These are phyloP conservation scores for Radopholus similis DNA, from an alignment of 1,140 invertebrate genomes.

Conservation along the genomic window DNA sequence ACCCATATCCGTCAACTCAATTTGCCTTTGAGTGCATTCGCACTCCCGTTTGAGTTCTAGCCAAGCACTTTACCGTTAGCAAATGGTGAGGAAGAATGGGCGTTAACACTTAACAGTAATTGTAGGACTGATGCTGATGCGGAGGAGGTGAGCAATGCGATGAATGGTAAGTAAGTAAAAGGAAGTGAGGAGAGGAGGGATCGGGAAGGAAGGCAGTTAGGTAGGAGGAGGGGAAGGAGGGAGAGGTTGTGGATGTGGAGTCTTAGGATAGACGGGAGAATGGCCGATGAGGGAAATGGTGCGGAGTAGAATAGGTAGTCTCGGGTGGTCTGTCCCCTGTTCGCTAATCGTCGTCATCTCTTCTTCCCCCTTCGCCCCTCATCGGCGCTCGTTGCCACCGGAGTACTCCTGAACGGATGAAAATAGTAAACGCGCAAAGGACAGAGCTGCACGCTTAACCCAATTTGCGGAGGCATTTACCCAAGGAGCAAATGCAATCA, in stretches of 20 bases:
- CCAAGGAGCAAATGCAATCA: too few species aligned
- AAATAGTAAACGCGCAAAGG: background rate
- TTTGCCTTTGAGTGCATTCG: background rate
- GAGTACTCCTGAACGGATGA: constrained; percentile 6
- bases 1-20: too few species aligned
- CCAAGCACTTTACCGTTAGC: background rate
- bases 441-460: too few species aligned
- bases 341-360: background rate
- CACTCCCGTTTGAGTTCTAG: background rate
- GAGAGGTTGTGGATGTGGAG: background rate
- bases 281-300: too few species aligned
- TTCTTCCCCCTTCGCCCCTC: background rate
- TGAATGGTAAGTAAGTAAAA: background rate
- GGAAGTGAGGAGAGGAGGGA: background rate
- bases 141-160: background rate
- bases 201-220: background rate
- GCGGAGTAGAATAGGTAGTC: too few species aligned
- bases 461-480: too few species aligned
- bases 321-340: background rate
- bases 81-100: too few species aligned
- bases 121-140: too few species aligned
- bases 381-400: background rate
- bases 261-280: background rate
- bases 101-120: too few species aligned
- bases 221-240: background rate